Percentiles rank a stretch among this genome's conserved stretches.
phyloP scores from a whole-genome alignment of 2,113 vertebrate genomes.

The Stigmatopora argus region DNA sequence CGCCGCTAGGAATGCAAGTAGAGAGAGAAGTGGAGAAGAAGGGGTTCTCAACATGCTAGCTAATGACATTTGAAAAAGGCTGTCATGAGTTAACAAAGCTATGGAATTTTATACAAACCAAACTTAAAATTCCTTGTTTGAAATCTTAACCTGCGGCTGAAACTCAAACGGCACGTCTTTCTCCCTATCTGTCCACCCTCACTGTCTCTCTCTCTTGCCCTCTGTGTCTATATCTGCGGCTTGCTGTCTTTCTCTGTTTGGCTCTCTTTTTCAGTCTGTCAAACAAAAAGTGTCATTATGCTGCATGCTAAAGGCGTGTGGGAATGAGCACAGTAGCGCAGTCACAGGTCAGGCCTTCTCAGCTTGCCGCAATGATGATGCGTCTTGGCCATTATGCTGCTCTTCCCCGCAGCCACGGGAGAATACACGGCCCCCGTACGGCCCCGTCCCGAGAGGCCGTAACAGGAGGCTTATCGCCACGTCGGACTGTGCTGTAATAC shows the following conservation, averaged over 20 bases:
- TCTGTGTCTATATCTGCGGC: background rate
- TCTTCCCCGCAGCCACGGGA: slow-evolving; percentile 65
- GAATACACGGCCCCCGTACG: slow-evolving; percentile 66
- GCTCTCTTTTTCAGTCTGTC: background rate
- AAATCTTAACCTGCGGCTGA: background rate
- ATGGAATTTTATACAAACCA: too few species aligned
- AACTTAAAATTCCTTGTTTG: background rate
- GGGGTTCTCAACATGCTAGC: too few species aligned
- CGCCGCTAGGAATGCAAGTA: too few species aligned
- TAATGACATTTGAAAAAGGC: too few species aligned
- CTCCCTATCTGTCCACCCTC: background rate
- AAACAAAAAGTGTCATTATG: slow-evolving; percentile 31
- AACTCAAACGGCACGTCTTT: slow-evolving; percentile 22
- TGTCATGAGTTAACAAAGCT: too few species aligned
- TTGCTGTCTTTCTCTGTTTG: background rate
- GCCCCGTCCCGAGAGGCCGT: slow-evolving; percentile 70
- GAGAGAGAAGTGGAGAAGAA: too few species aligned
- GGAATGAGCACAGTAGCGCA: slow-evolving; percentile 73
- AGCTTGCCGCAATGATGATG: slow-evolving; percentile 65
- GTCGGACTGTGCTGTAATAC: slow-evolving; percentile 75
- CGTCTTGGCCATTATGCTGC: slow-evolving; percentile 67
- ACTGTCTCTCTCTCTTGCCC: slow-evolving; percentile 17
- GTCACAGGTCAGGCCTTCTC: slow-evolving; percentile 75
- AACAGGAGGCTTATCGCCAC: slow-evolving; percentile 74
- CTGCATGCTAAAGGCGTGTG: slow-evolving; percentile 58